Conservation (phyloP, 1,140 invertebrate genomes). For the Tetramorium simillimum region DNA sequence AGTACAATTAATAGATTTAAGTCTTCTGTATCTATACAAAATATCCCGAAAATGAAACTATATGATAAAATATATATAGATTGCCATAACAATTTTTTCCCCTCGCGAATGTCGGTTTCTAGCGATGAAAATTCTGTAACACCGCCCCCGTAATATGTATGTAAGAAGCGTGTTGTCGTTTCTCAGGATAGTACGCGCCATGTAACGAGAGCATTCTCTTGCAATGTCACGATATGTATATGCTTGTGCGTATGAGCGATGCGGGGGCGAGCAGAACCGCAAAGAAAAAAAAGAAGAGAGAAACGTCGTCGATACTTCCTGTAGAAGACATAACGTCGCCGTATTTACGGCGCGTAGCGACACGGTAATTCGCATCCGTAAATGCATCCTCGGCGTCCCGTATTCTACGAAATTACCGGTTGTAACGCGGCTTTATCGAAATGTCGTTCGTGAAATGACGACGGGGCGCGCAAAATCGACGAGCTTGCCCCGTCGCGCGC, state of each 20-base stretch:
- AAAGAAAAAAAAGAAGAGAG: conserved; percentile 25
- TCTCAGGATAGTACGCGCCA: not conserved
- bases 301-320: conserved; percentile 62
- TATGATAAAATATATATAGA: not conserved
- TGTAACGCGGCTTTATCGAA: conserved; percentile 24
- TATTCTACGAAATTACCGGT: not conserved
- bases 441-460: conserved; percentile 13
- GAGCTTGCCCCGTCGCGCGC: not conserved
- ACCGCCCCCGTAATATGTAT: not conserved
- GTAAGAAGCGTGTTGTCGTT: conserved; percentile 3
- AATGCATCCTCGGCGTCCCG: conserved; percentile 26
- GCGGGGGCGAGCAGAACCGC: conserved; percentile 50
- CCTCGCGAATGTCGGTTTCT: not conserved
- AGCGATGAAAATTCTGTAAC: not conserved
- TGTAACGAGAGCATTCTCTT: conserved; percentile 10
- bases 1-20: not conserved
- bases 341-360: conserved; percentile 63
- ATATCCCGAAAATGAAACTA: not conserved
- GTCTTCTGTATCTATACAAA: not conserved
- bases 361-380: conserved; percentile 63
- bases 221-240: not conserved
- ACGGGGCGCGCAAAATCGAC: not conserved
- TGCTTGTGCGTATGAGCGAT: conserved; percentile 27
- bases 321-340: conserved; percentile 69
- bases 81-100: not conserved